A percentile compares a stretch with the other conserved stretches of the same genome.
phyloP scores from a whole-genome alignment of 2,113 vertebrate genomes.

The Planiliza haematocheilus region DNA sequence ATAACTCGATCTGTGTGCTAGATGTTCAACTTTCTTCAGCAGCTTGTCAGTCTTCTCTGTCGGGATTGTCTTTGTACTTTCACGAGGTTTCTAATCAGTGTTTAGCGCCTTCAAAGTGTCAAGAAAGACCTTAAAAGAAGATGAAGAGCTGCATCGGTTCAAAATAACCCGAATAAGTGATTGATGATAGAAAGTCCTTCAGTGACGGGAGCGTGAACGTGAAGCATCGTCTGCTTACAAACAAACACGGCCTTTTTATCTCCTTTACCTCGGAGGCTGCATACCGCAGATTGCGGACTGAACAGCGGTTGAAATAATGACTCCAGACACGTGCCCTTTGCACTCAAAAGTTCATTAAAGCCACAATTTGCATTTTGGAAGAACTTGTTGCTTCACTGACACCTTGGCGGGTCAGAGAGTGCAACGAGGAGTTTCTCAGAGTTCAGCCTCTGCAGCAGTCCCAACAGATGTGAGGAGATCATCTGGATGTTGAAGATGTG shows the following conservation, averaged over 20 bases:
- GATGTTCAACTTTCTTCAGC: no score
- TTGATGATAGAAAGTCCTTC: not conserved
- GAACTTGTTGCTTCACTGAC: not conserved
- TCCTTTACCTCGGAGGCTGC: constrained; percentile 54
- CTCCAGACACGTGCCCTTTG: constrained; percentile 7
- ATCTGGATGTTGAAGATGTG: no score
- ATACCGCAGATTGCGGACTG: constrained; percentile 69
- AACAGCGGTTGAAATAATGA: constrained; percentile 23
- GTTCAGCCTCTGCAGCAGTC: no score
- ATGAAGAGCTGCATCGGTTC: not conserved
- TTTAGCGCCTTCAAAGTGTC: no score
- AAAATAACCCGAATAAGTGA: not conserved
- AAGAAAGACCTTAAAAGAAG: no score
- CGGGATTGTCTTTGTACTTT: no score
- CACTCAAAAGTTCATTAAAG: not conserved
- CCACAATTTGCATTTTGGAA: not conserved
- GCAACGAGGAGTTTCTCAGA: not conserved
- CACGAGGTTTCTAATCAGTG: no score
- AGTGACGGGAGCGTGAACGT: not conserved
- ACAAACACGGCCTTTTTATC: constrained; percentile 29
- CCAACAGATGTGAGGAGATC: no score
- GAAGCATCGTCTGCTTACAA: not conserved
- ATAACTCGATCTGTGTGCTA: no score
- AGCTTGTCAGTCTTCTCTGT: no score
- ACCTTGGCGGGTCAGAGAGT: not conserved